A percentile compares a stretch with the other conserved stretches of the same genome.
phyloP scores from a whole-genome alignment of 2,797 vertebrate genomes.

The Podarcis siculus region DNA sequence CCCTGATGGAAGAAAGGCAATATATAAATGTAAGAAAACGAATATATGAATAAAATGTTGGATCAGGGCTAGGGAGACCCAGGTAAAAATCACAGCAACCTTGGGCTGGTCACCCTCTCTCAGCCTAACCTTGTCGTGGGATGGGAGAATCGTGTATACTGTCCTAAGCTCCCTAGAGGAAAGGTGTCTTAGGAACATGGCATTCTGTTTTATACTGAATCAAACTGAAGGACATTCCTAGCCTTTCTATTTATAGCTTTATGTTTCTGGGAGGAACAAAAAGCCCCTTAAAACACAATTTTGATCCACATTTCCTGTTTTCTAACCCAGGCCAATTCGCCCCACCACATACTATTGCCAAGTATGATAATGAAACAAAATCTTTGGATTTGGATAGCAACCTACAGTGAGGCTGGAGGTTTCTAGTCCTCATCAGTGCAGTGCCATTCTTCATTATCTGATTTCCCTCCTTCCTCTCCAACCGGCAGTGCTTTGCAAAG shows the following conservation, averaged over 20 bases:
- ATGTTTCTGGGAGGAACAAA: not conserved
- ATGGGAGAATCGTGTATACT: too few relatives aligned
- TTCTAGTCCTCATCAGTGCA: constrained; percentile 61
- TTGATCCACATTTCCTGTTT: not conserved
- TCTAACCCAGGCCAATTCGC: constrained; percentile 35
- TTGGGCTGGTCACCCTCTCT: not conserved
- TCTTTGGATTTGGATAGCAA: constrained; percentile 76
- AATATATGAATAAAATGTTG: not conserved
- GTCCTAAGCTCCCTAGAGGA: not conserved
- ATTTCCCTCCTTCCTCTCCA: constrained; percentile 52
- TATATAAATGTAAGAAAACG: too few relatives aligned
- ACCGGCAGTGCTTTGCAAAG: constrained; percentile 73
- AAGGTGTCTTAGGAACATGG: not conserved
- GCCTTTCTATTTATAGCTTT: not conserved
- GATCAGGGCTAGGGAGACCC: not conserved
- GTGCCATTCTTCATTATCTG: constrained; percentile 74
- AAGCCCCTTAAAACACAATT: not conserved
- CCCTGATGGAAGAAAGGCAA: too few relatives aligned
- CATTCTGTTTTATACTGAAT: too few relatives aligned
- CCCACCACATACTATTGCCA: constrained; percentile 40
- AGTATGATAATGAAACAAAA: constrained; percentile 67
- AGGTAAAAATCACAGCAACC: not conserved
- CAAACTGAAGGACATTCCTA: not conserved
- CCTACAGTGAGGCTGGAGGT: constrained; percentile 70
- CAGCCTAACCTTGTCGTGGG: not conserved